Percentiles rank a stretch among this genome's conserved stretches.
phyloP scores from a whole-genome alignment of 2,888 invertebrate species.

The Ochropacha duplaris region DNA sequence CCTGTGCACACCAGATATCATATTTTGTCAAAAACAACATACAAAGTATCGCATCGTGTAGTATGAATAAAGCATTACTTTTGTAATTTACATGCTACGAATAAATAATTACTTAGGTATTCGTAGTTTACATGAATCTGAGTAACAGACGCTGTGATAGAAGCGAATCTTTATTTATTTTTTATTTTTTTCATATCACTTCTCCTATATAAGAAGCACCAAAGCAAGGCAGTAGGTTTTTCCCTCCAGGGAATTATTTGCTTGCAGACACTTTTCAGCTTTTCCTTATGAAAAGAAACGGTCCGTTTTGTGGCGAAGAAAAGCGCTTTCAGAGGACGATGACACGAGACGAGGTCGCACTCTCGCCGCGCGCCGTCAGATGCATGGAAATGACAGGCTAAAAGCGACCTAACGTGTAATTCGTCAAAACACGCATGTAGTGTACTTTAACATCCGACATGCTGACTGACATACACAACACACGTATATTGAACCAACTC shows the following conservation, averaged over 20 bases:
- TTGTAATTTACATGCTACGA: too few species aligned
- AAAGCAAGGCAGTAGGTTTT: conserved; percentile 80
- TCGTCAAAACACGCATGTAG: conserved; percentile 65
- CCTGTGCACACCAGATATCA: neutral
- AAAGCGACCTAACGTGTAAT: conserved; percentile 77
- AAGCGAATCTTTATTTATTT: conserved; percentile 50
- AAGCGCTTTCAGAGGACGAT: conserved; percentile 83
- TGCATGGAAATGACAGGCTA: conserved; percentile 72
- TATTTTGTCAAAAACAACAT: too few species aligned
- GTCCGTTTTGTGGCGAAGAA: conserved; percentile 81
- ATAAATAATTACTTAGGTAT: too few species aligned
- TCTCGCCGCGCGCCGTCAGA: conserved; percentile 73
- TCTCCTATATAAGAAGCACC: conserved; percentile 54
- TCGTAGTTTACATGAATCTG: conserved; percentile 17
- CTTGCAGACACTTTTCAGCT: conserved; percentile 82
- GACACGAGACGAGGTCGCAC: conserved; percentile 81
- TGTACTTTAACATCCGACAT: conserved; percentile 16
- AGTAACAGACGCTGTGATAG: conserved; percentile 33
- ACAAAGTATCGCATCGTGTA: too few species aligned
- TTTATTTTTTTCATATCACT: conserved; percentile 70
- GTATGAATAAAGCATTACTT: neutral
- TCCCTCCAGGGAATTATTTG: conserved; percentile 82
- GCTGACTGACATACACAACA: neutral
- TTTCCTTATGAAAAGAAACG: conserved; percentile 83
- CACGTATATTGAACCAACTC: neutral